These are phyloP conservation scores for Prunella strophiata DNA, from an alignment of 2,797 vertebrate genomes.

Conservation along the genomic window DNA sequence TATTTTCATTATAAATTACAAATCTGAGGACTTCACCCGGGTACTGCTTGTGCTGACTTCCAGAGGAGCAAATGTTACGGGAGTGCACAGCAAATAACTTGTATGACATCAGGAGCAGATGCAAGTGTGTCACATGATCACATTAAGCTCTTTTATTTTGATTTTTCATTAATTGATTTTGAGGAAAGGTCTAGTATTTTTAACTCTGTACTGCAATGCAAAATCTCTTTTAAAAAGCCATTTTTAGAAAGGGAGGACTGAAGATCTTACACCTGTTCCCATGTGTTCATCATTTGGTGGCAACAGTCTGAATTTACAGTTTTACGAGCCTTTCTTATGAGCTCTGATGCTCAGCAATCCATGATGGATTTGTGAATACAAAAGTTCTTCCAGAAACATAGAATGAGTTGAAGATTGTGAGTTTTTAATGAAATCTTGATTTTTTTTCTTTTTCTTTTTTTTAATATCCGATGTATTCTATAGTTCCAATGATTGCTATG, in stretches of 20 bases:
- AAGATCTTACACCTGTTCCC: neutral
- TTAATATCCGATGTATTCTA: neutral
- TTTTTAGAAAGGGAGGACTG: neutral
- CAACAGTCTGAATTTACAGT: neutral
- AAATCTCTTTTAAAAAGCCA: neutral
- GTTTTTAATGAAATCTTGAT: neutral
- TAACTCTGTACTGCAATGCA: neutral
- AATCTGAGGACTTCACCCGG: neutral
- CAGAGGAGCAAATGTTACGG: neutral
- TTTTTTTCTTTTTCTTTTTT: neutral
- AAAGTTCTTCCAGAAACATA: neutral
- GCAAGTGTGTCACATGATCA: neutral
- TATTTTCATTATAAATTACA: neutral
- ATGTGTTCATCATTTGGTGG: neutral
- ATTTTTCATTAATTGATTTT: neutral
- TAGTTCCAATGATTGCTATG: neutral
- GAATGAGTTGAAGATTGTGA: neutral
- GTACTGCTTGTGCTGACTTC: neutral
- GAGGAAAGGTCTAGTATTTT: neutral
- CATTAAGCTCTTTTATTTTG: neutral
- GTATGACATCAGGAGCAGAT: neutral
- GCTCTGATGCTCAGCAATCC: neutral
- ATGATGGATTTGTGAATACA: neutral
- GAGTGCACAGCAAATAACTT: neutral
- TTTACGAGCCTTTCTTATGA: neutral